phyloP scores from a whole-genome alignment of 92 coral and sea anemone species.

The Palythoa grandis region DNA sequence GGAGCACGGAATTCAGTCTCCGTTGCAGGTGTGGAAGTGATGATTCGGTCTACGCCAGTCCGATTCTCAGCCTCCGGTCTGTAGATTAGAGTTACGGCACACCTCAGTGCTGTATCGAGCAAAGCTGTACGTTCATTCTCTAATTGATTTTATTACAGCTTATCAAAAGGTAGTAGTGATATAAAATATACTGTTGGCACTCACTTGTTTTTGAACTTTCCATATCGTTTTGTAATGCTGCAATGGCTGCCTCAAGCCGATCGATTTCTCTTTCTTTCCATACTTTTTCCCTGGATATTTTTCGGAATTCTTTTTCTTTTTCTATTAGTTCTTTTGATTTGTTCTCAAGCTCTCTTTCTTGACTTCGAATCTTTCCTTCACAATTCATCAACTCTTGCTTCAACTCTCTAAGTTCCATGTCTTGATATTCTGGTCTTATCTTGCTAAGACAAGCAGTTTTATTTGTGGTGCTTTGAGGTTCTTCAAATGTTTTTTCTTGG shows the following conservation, averaged over 20 bases:
- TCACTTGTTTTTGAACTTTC: constrained; percentile 51
- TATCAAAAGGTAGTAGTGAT: neutral
- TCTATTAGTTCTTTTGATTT: constrained; percentile 52
- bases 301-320: constrained; percentile 65
- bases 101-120: too few relatives aligned
- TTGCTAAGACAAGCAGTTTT: constrained; percentile 31
- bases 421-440: constrained; percentile 44
- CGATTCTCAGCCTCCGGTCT: too few relatives aligned
- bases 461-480: constrained; percentile 39
- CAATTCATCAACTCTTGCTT: constrained; percentile 57
- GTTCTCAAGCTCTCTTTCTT: constrained; percentile 51
- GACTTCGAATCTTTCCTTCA: constrained; percentile 62
- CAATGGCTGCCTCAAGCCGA: constrained; percentile 54
- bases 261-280: constrained; percentile 52
- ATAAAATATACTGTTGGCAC: constrained; percentile 14
- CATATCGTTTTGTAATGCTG: constrained; percentile 43
- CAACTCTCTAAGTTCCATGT: constrained; percentile 58
- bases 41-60: too few relatives aligned
- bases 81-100: too few relatives aligned
- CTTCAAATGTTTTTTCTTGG: constrained; percentile 39
- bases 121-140: too few relatives aligned
- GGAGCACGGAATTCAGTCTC: too few relatives aligned
- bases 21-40: too few relatives aligned
- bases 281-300: constrained; percentile 56
- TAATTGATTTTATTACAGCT: neutral